Conservation (phyloP, 2,113 vertebrate genomes). For the Myanophis thanlyinensis region DNA sequence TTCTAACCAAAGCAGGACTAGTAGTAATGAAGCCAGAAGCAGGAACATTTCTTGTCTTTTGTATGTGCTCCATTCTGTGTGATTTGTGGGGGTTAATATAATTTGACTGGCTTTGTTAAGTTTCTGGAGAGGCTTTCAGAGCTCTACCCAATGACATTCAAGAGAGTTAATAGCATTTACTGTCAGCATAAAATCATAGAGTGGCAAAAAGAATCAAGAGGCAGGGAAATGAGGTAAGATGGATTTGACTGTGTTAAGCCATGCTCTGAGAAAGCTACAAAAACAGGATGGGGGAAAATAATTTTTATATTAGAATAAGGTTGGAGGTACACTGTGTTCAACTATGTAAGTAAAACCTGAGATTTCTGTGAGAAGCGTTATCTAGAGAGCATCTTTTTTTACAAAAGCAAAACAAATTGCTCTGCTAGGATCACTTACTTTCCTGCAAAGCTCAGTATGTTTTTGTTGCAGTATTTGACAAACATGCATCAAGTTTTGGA, state of each 20-base stretch:
- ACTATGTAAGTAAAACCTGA: constrained; percentile 38
- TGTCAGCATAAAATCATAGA: constrained; percentile 60
- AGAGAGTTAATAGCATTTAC: constrained; percentile 17
- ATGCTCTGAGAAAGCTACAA: constrained; percentile 63
- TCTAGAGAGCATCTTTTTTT: constrained; percentile 2
- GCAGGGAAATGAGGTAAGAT: constrained; percentile 36
- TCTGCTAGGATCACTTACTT: constrained; percentile 17
- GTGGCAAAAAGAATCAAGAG: constrained; percentile 21
- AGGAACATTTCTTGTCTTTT: background rate
- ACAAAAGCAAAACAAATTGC: constrained; percentile 21
- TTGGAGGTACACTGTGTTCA: constrained; percentile 57
- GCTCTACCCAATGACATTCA: background rate
- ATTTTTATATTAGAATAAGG: constrained; percentile 60
- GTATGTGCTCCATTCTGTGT: background rate
- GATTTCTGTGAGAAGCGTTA: constrained; percentile 4
- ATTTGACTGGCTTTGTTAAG: constrained; percentile 1
- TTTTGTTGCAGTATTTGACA: background rate
- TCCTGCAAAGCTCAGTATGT: background rate
- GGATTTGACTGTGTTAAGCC: constrained; percentile 39
- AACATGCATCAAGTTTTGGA: background rate
- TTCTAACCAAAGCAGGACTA: background rate
- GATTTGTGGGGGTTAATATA: background rate
- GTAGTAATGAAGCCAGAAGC: background rate
- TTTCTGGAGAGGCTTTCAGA: background rate
- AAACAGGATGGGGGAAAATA: background rate